Conservation (phyloP, 2,113 vertebrate genomes). For the Pantherophis guttatus region DNA sequence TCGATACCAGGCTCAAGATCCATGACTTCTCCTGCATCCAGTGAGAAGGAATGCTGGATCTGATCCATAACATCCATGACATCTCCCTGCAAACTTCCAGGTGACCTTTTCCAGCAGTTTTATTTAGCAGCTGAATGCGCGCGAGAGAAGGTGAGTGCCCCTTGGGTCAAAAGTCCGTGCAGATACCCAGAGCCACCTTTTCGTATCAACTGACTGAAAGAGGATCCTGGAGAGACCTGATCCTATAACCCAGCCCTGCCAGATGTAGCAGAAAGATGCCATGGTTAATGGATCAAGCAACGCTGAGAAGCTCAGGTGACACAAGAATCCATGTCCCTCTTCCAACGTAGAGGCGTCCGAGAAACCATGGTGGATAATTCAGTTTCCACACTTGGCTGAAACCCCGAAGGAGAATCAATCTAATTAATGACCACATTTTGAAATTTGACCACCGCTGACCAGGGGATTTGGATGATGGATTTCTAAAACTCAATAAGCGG, state of each 20-base stretch:
- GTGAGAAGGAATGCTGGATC: neutral
- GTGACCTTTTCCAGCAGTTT: neutral
- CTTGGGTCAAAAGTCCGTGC: neutral
- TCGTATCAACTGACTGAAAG: neutral
- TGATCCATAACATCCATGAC: neutral
- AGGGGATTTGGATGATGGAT: neutral
- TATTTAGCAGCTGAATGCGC: neutral
- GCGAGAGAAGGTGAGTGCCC: neutral
- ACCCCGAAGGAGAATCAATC: neutral
- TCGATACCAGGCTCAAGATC: neutral
- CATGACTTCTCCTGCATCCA: neutral
- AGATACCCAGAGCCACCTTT: neutral
- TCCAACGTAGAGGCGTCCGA: too few relatives aligned
- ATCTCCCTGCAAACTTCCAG: neutral
- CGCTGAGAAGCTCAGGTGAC: neutral
- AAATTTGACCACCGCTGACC: neutral
- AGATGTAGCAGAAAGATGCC: neutral
- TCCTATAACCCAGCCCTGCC: neutral
- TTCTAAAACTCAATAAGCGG: neutral
- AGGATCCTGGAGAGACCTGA: neutral
- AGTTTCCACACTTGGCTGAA: neutral
- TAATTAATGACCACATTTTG: neutral
- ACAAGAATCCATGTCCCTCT: neutral
- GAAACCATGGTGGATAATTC: neutral
- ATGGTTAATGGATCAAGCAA: neutral